Conservation (phyloP, 1,140 invertebrate genomes). For the Apis mellifera region Amel_HAv3.1 CM009938.2:2960501-2961000, state of each 20-base stretch:
- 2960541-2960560: neutral
- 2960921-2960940: conserved; percentile 31
- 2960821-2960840: conserved; percentile 62
- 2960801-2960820: conserved; percentile 53
- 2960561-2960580: neutral
- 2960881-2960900: conserved; percentile 73
- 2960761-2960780: conserved; percentile 77
- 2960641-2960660: conserved; percentile 25
- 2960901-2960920: conserved; percentile 63
- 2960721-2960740: conserved; percentile 11
- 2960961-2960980: conserved; percentile 22
- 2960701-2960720: conserved; percentile 47
- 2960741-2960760: conserved; percentile 64
- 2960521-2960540: neutral
- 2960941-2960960: conserved; percentile 11
- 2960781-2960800: neutral
- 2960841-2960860: conserved; percentile 55
- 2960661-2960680: conserved; percentile 41
- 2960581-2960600: neutral
- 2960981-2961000: conserved; percentile 56
- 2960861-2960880: conserved; percentile 57
- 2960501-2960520: neutral
- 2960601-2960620: neutral
- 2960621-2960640: conserved; percentile 17
- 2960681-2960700: conserved; percentile 51